Percentiles rank a stretch among this genome's conserved stretches.
These are phyloP conservation scores for Epinephelus malabaricus DNA, from an alignment of 2,797 vertebrate species.

Conservation along the genomic window DNA sequence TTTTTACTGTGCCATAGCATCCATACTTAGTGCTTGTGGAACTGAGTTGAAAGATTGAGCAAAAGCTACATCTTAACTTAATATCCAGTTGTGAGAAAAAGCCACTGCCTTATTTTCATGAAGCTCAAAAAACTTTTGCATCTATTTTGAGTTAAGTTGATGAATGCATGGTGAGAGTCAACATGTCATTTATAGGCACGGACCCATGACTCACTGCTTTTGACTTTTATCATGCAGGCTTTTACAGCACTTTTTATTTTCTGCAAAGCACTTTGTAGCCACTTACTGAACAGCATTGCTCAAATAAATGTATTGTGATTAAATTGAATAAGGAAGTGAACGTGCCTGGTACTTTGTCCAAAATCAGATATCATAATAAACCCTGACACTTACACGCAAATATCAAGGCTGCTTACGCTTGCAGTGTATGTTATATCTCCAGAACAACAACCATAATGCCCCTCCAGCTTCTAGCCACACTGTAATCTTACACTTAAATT, in stretches of 20 bases:
- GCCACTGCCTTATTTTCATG: not conserved
- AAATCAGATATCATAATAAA: slow-evolving; percentile 27
- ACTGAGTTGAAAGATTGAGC: not conserved
- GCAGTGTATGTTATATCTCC: slow-evolving; percentile 27
- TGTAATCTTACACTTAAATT: slow-evolving; percentile 56
- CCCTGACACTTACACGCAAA: slow-evolving; percentile 37
- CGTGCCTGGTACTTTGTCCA: slow-evolving; percentile 14
- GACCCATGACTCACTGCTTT: not conserved
- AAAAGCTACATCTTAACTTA: not conserved
- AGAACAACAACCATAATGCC: slow-evolving; percentile 37
- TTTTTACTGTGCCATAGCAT: no score
- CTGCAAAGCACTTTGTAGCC: slow-evolving; percentile 4
- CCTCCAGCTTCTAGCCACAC: slow-evolving; percentile 16
- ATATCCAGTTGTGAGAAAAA: not conserved
- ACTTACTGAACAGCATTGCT: slow-evolving; percentile 8
- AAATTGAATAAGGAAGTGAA: slow-evolving; percentile 24
- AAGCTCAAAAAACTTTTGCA: not conserved
- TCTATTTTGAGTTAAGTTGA: not conserved
- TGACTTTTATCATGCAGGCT: not conserved
- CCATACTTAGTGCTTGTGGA: no score
- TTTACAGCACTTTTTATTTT: not conserved
- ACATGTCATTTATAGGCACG: not conserved
- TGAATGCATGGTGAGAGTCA: not conserved
- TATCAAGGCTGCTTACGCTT: slow-evolving; percentile 14
- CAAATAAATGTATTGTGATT: slow-evolving; percentile 8